phyloP scores from a whole-genome alignment of 2,113 vertebrate genomes.

The Sula dactylatra region DNA sequence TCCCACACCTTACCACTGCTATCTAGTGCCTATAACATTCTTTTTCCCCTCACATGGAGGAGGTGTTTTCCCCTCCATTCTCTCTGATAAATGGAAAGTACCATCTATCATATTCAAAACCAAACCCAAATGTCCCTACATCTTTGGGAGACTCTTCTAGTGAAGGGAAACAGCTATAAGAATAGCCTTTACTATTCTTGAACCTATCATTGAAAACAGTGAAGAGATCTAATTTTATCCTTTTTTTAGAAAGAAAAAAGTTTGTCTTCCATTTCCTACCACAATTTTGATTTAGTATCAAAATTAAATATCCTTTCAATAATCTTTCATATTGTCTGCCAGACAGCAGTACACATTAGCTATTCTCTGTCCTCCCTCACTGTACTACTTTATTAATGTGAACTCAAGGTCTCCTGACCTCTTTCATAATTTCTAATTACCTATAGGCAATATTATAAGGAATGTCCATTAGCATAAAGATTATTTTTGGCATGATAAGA shows the following conservation, averaged over 20 bases:
- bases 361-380: not conserved
- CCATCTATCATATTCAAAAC: not conserved
- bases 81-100: not conserved
- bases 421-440: conserved; percentile 39
- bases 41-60: not conserved
- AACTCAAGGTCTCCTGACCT: not conserved
- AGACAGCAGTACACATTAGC: not conserved
- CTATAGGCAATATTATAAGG: conserved; percentile 6
- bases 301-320: not conserved
- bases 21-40: not conserved
- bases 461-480: conserved; percentile 47
- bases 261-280: not conserved
- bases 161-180: not conserved
- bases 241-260: not conserved
- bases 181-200: not conserved
- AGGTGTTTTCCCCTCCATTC: not conserved
- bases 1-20: not conserved
- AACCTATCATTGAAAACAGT: not conserved
- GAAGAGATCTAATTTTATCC: not conserved
- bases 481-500: conserved; percentile 16
- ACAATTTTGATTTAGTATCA: not conserved
- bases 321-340: not conserved
- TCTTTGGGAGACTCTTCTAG: not conserved
- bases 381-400: not conserved
- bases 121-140: not conserved